Percentiles rank a stretch among this genome's conserved stretches.
These are phyloP conservation scores for Odobenus rosmarus DNA, from an alignment of 2,113 vertebrate species.

Conservation along the genomic window DNA sequence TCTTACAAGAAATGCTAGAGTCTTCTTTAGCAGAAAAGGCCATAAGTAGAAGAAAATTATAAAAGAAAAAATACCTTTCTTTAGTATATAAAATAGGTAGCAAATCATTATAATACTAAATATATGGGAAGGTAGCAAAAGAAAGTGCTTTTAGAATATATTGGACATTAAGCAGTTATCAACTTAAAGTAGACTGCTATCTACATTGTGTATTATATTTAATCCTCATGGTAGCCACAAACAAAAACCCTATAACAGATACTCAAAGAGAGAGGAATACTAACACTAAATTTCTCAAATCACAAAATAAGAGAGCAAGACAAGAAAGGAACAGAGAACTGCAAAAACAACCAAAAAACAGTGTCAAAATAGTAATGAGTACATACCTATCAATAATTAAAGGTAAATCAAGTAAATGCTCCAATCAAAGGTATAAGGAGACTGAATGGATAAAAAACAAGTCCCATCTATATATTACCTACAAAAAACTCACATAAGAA, in stretches of 20 bases:
- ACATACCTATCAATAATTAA: background rate
- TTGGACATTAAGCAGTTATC: background rate
- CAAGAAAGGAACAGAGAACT: background rate
- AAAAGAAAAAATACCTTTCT: background rate
- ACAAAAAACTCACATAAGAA: background rate
- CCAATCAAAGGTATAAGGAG: background rate
- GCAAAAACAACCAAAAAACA: background rate
- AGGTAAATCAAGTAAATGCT: background rate
- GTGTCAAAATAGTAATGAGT: background rate
- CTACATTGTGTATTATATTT: background rate
- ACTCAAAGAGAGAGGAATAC: background rate
- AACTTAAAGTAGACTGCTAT: background rate
- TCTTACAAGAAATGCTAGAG: background rate
- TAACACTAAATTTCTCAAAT: background rate
- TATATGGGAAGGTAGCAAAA: background rate
- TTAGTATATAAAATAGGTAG: too few relatives aligned
- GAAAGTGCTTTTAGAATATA: background rate
- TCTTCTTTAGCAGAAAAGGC: background rate
- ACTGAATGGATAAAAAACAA: background rate
- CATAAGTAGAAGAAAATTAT: background rate
- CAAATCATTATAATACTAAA: background rate
- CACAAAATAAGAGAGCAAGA: background rate
- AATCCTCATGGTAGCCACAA: background rate
- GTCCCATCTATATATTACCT: background rate
- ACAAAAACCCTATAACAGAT: background rate